A percentile compares a stretch with the other conserved stretches of the same genome.
Evolutionary conservation across 2,888 invertebrate species (phyloP).

Genomic region (Minunthozetes semirufus): DNA sequence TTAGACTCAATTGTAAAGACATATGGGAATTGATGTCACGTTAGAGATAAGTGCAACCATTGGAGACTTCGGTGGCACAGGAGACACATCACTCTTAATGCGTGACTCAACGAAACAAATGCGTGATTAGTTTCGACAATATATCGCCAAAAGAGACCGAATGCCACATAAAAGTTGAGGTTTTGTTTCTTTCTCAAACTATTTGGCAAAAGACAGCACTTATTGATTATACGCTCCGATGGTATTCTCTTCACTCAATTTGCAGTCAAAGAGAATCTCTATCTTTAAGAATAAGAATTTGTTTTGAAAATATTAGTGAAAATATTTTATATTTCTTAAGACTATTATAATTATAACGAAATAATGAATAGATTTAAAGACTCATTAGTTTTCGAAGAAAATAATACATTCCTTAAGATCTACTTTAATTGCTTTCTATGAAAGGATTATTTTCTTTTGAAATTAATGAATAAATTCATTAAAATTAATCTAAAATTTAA

Average conservation of each 20-base stretch:
- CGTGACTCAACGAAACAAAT: neutral
- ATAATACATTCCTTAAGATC: no score
- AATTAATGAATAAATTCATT: no score
- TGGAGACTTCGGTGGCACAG: neutral
- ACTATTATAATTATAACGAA: no score
- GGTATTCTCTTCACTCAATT: neutral
- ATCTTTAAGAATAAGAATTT: no score
- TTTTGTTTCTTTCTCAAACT: neutral
- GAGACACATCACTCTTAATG: slow-evolving; percentile 20
- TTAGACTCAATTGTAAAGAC: neutral
- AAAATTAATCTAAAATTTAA: no score
- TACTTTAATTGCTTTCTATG: no score
- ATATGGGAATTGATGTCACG: slow-evolving; percentile 23
- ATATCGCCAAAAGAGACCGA: neutral
- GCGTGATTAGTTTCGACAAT: slow-evolving; percentile 1
- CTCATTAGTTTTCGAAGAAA: no score
- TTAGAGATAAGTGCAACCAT: slow-evolving; percentile 6
- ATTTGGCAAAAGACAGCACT: neutral
- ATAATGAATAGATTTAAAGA: no score
- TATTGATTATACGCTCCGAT: neutral
- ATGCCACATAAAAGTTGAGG: neutral
- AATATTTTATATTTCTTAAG: no score
- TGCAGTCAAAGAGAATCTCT: no score
- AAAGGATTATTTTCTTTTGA: no score
- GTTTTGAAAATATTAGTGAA: no score